Evolutionary conservation across 2,888 invertebrate species (phyloP).

Genomic region (Volucella inanis): DNA sequence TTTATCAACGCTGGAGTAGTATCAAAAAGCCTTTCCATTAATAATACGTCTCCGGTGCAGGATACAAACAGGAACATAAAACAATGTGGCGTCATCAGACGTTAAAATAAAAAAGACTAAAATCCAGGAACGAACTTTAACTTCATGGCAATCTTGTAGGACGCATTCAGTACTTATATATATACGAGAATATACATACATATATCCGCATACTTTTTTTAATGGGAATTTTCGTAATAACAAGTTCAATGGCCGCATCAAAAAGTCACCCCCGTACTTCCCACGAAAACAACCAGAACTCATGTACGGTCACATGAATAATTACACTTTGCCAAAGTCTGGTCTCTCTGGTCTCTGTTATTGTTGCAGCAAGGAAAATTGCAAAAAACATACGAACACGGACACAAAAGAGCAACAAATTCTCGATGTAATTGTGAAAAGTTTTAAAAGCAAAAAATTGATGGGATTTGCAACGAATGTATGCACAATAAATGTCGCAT

Average conservation of each 20-base stretch:
- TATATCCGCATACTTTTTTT: too few species aligned
- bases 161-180: too few species aligned
- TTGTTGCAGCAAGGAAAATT: too few species aligned
- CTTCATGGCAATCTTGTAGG: too few species aligned
- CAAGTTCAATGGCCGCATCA: conserved; percentile 51
- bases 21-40: conserved; percentile 22
- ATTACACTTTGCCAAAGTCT: conserved; percentile 59
- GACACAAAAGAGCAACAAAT: too few species aligned
- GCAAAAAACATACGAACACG: too few species aligned
- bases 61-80: conserved; percentile 21
- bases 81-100: conserved; percentile 5
- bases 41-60: conserved; percentile 7
- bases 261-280: conserved; percentile 32
- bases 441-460: too few species aligned
- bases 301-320: conserved; percentile 58
- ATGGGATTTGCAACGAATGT: too few species aligned
- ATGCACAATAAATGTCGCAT: too few species aligned
- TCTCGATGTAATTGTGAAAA: too few species aligned
- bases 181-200: not conserved
- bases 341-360: conserved; percentile 10
- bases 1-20: too few species aligned
- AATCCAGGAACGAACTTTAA: not conserved
- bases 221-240: conserved; percentile 8
- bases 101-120: not conserved
- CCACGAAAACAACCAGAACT: conserved; percentile 34